Conservation (phyloP, 2,888 invertebrate genomes). For the Amphipyra berbera region DNA sequence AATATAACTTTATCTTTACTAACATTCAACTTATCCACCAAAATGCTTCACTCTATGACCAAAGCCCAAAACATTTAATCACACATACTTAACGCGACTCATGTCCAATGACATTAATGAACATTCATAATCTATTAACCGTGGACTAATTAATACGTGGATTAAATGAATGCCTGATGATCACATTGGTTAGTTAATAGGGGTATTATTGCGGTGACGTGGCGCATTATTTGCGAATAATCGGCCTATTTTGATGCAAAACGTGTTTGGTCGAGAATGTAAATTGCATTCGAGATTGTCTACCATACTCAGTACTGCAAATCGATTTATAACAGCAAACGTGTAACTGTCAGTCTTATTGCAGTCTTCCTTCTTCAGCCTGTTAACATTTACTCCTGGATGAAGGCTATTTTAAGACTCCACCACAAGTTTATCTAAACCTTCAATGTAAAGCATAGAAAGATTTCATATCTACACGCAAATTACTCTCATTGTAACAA, state of each 20-base stretch:
- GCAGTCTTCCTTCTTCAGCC: too few relatives aligned
- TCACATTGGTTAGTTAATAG: slow-evolving; percentile 51
- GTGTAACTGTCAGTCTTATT: too few relatives aligned
- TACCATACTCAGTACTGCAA: not conserved
- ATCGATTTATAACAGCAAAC: not conserved
- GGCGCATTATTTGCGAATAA: slow-evolving; percentile 34
- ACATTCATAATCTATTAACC: slow-evolving; percentile 40
- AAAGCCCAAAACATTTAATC: slow-evolving; percentile 2
- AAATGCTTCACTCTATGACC: not conserved
- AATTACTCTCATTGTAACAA: not conserved
- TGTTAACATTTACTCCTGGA: too few relatives aligned
- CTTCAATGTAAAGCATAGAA: too few relatives aligned
- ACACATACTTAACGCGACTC: slow-evolving; percentile 15
- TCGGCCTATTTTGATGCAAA: slow-evolving; percentile 25
- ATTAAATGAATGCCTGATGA: slow-evolving; percentile 44
- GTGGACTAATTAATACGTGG: slow-evolving; percentile 43
- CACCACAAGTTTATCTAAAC: too few relatives aligned
- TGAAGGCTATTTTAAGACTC: too few relatives aligned
- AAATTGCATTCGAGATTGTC: not conserved
- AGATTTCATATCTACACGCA: too few relatives aligned
- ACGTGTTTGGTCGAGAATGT: not conserved
- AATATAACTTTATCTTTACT: too few relatives aligned
- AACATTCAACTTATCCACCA: too few relatives aligned
- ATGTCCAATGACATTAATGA: slow-evolving; percentile 17
- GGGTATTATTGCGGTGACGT: slow-evolving; percentile 38